Base-by-base conservation (phyloP, 1,140 invertebrate species). In the Periplaneta americana region DNA sequence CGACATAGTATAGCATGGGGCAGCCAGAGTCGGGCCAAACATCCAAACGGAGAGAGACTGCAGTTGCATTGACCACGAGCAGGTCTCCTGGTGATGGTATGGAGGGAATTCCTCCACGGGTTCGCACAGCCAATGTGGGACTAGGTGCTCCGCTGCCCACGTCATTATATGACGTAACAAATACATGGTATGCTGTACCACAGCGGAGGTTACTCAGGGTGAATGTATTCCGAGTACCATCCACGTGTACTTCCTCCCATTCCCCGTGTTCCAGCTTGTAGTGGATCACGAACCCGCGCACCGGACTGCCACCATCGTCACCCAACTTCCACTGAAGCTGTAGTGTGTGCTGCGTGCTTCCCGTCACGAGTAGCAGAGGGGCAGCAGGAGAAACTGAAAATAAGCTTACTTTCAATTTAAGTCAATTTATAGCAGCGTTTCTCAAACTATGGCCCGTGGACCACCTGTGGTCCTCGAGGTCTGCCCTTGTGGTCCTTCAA, bases 1-100 rank as follows among this genome's bases (percentile, higher is more conserved):
- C 89, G 34, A 91, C 89, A 85, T 91, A 93, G 82, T 89, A 91
- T 31, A 88, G 86, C 84, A 93, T 91, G 6, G 91, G 89, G 86
- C 92, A 93, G 18, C 91, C 91, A 79, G 88, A 88, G 74, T 88
- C 87, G 74, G 85, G 85, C 90, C 90, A 91, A 1, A 87, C 85
- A 31, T 84, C 86, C 22, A 91, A 85, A 81, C 88, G 87, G 57
- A 91, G 36, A 4, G 31, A 28, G 8, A 78, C 81, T 10, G 31
- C 33, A 34, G 77, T 83, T 18, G 48, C 33, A 28, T 82, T 82
- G 17, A 80, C 34, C 28, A 37, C 74, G 10, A 83, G 81, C 2
- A 80, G 36, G 8, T 80, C 76, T 17, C 90, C 91, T 17, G 89
- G 87, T 80, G 92, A 92, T 8, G 88, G 86, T 11, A 28, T 13